Conservation (phyloP, 2,113 vertebrate species). For the Charina bottae region DNA sequence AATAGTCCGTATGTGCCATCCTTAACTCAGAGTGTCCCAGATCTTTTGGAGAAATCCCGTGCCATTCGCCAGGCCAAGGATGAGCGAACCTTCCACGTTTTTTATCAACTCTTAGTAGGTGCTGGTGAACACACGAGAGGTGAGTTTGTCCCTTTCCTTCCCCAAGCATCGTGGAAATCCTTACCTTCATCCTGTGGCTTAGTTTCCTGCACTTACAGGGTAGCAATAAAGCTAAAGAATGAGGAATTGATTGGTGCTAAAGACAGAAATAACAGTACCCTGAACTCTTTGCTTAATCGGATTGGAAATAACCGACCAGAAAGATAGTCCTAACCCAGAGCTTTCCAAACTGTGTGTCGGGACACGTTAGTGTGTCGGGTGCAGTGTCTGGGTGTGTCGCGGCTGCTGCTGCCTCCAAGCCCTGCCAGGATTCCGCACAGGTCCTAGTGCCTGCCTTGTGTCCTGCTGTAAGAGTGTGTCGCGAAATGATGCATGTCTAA, state of each 20-base stretch:
- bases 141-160: conserved; percentile 39
- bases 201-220: neutral
- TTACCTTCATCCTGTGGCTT: neutral
- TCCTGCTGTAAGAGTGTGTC: no score
- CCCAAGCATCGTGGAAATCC: neutral
- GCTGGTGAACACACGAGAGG: conserved; percentile 80
- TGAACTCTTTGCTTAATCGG: neutral
- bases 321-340: no score
- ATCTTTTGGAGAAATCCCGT: conserved; percentile 90
- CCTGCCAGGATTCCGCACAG: no score
- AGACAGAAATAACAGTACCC: neutral
- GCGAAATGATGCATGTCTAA: no score
- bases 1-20: neutral
- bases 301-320: neutral
- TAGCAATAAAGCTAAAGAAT: neutral
- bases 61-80: conserved; percentile 91
- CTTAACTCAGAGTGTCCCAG: conserved; percentile 71
- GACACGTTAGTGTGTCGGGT: no score
- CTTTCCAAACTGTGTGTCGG: no score
- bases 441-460: no score
- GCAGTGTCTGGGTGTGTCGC: no score
- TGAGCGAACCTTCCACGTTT: conserved; percentile 89
- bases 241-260: neutral
- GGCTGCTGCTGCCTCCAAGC: no score
- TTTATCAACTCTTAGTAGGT: conserved; percentile 87